Evolutionary conservation across 37 sponge, comb jelly and placozoan species (phyloP), one percentile per base, ranked within the genome.

Genomic region (Chondrosia reniformis): DNA sequence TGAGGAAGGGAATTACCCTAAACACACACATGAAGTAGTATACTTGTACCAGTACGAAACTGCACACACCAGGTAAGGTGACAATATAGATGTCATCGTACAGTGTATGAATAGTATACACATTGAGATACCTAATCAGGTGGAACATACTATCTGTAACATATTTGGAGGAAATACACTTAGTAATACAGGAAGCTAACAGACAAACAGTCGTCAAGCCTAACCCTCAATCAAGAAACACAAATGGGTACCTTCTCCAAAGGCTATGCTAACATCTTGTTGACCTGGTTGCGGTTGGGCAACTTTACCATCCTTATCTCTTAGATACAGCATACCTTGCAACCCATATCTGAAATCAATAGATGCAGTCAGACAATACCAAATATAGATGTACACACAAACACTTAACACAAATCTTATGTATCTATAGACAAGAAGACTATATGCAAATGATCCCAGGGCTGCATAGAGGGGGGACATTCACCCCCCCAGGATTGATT

Each of bases 311-410:
- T 33, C 25, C 84, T 82, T 86, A 71, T 86, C 88, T 66, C 49
- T 67, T 0, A 91, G 73, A 42, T 87, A 80, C 12, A 91, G 56
- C 12, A 69, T 45, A 22, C 77, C 80, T 34, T 65, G 55, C 4
- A 91, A 37, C 13, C 88, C 91, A 83, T 83, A 91, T 38, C 91
- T 91, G 66, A 59, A 30, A 25, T 30, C 28, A 32, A 42, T 34
- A n/a, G 33, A 4, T 30, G 1, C 6, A 5, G 46, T 41, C n/a
- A 77, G 33, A 36, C 8, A 25, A 59, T 25, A 30, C 6, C 61
- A 32, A 19, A 41, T 46, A 45, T 22, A 45, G 12, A n/a, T 24
- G 22, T 44, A 45, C 13, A 40, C 45, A 12, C 73, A 38, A 42
- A 36, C 54, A 32, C 24, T 33, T 27, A n/a, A n/a, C n/a, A n/a